Evolutionary conservation across 2,797 vertebrate genomes (phyloP), one percentile per base, ranked within the genome.

Genomic region (Gadopsis marmoratus): DNA sequence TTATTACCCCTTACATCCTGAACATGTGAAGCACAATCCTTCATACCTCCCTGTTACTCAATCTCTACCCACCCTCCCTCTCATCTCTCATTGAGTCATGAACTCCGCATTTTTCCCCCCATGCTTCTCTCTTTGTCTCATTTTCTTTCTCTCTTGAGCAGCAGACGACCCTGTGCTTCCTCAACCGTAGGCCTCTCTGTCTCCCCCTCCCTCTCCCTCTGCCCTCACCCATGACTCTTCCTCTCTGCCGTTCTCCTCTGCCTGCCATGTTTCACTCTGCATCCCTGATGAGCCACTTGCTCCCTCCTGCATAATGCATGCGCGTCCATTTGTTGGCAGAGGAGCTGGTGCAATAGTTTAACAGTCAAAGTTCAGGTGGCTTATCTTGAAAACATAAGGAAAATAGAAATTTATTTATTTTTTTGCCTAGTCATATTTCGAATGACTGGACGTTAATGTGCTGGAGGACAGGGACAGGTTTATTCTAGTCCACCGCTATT

Each of bases 221-320:
- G 79, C 73, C 82, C 82, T 86, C 75, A 76, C 72, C 78, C 50
- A 3, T 67, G 85, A 74, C 86, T 88, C 84, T 69, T 79, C 86
- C 88, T 83, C 80, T 75, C 75, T 73, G 65, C 79, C 53, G 73
- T 43, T 79, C 81, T 74, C 78, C 84, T 76, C 79, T 79, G 84
- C 74, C 83, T 88, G 89, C 89, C 88, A 86, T 79, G 79, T 91
- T 92, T 91, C 86, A 85, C 88, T 90, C 78, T 76, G 85, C 82
- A 86, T 92, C 83, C 69, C 64, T 62, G 88, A 91, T 91, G 88
- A 92, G 86, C 87, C 85, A 84, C 87, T 92, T 82, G 79, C 84
- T 84, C 71, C 68, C 81, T 87, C 56, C 79, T 91, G 84, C 87
- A 92, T 94, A 71, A 92, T 92, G 85, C 19, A 91, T 90, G 76